Evolutionary conservation across 1,140 invertebrate genomes (phyloP), one percentile per base, ranked within the genome.

Genomic region (Neotoxoptera formosana): DNA sequence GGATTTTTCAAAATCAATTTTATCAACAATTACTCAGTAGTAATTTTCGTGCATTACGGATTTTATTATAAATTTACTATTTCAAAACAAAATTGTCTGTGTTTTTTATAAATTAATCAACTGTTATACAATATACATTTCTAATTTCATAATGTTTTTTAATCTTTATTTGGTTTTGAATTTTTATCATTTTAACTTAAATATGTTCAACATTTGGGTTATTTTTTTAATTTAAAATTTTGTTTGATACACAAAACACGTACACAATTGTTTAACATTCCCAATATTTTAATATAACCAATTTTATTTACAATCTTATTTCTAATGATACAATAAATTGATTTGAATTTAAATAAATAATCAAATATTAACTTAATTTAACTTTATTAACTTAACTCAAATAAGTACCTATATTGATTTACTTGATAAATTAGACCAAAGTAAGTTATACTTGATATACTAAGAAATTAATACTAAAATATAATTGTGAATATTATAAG

Each of bases 1-100:
- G 76, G 76, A 83, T 83, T 83, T 83, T 36, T 83, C n/a, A 83
- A 83, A 83, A 83, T 83, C 34, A 36, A 83, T 83, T 36, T 83
- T 23, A 36, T 23, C n/a, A 83, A 23, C 21, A 36, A 36, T 36
- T 83, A 36, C 76, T 23, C 7, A n/a, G 14, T n/a, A 17, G n/a
- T 76, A 4, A 20, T 76, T n/a, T 76, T n/a, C 30, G n/a, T 76
- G 11, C 60, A n/a, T n/a, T 2, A 76, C n/a, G 60, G 1, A 76
- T 76, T n/a, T 76, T 76, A 76, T n/a, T 17, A 76, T n/a, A 76
- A 7, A n/a, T 67, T 76, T n/a, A 30, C 11, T 67, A 67, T 67
- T 67, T 67, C 60, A 67, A 67, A n/a, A 30, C 60, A 67, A n/a
- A 9, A 67, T n/a, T 67, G 0, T 60, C 56, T 60, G 60, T 60